phyloP scores from a whole-genome alignment of 53 echinoderm and acorn worm species.

The Hippasteria phrygiana region DNA sequence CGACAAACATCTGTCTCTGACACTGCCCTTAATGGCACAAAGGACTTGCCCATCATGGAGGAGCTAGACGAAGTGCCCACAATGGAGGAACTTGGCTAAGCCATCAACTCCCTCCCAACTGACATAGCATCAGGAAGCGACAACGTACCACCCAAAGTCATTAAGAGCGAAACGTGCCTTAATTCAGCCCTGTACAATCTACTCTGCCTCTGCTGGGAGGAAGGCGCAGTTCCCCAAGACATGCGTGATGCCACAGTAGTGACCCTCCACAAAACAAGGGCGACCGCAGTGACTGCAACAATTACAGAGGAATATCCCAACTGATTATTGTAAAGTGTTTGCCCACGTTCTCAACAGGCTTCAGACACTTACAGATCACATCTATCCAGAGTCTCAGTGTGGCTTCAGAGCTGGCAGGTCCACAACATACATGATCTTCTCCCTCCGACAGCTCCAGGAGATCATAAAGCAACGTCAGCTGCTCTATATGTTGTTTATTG shows the following conservation, averaged over 20 bases:
- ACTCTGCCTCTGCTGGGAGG: constrained; percentile 68
- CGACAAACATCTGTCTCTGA: too few species aligned
- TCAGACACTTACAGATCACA: constrained; percentile 48
- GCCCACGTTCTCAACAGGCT: constrained; percentile 46
- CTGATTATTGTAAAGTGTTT: constrained; percentile 57
- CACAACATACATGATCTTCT: constrained; percentile 10
- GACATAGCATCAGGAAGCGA: constrained; percentile 6
- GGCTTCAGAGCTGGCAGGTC: constrained; percentile 3
- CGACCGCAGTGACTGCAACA: constrained; percentile 67
- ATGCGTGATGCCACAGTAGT: constrained; percentile 63
- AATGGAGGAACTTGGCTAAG: neutral
- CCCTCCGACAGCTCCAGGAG: neutral
- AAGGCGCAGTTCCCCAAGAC: constrained; percentile 67
- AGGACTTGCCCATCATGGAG: constrained; percentile 14
- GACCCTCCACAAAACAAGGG: constrained; percentile 79
- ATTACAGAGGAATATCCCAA: constrained; percentile 67
- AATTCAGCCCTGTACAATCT: constrained; percentile 49
- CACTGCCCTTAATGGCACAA: neutral
- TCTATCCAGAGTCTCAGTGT: constrained; percentile 39
- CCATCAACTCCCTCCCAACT: neutral
- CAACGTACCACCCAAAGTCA: constrained; percentile 20
- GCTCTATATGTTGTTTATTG: constrained; percentile 11
- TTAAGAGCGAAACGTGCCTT: constrained; percentile 1
- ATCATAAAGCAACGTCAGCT: constrained; percentile 19
- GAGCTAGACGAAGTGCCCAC: constrained; percentile 41